Evolutionary conservation across 2,797 vertebrate species (phyloP).

Genomic region (Scleropages formosus): DNA sequence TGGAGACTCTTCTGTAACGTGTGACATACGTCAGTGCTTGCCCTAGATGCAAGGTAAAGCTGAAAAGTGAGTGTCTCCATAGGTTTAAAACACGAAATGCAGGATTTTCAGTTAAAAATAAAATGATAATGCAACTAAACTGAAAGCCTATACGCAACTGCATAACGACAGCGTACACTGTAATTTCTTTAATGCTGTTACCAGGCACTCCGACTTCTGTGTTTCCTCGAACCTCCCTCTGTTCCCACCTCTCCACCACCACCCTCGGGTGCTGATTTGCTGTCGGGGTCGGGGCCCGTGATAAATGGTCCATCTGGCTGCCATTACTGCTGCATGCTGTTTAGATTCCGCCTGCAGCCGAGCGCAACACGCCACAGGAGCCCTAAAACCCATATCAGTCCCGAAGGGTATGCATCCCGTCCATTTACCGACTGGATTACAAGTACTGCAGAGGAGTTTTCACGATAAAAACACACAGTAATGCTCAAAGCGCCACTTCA

Average conservation of each 20-base stretch:
- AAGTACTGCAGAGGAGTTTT: not conserved
- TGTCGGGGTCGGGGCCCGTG: conserved; percentile 39
- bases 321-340: conserved; percentile 37
- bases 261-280: conserved; percentile 41
- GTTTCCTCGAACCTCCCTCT: not conserved
- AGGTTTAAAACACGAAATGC: no score
- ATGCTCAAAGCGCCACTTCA: not conserved
- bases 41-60: no score
- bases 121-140: no score
- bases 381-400: conserved; percentile 19
- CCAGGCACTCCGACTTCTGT: not conserved
- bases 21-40: no score
- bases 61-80: no score
- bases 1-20: conserved; percentile 16
- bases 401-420: not conserved
- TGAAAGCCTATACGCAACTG: not conserved
- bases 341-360: conserved; percentile 27
- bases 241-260: not conserved
- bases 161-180: not conserved
- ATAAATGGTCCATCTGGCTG: conserved; percentile 43
- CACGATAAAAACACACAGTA: not conserved
- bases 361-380: conserved; percentile 9
- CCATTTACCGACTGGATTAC: not conserved
- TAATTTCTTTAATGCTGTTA: not conserved
- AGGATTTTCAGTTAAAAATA: no score